A percentile compares a stretch with the other conserved stretches of the same genome.
phyloP scores from a whole-genome alignment of 2,888 invertebrate species.

The Cheilosia soror region DNA sequence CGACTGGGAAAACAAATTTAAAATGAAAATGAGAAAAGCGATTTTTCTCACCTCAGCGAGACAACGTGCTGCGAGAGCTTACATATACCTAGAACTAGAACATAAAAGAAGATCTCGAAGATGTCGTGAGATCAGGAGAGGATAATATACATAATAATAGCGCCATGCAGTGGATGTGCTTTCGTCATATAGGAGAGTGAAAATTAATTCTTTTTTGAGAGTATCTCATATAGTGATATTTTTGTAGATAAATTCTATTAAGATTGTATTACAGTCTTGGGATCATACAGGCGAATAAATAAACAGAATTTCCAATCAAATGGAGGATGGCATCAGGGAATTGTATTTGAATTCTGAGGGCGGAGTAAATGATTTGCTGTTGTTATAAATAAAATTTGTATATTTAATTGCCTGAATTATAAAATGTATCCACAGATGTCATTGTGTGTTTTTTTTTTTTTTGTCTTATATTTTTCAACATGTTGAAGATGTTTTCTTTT shows the following conservation, averaged over 20 bases:
- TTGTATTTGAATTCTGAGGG: conserved; percentile 1
- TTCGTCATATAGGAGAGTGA: conserved; percentile 61
- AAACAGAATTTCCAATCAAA: conserved; percentile 47
- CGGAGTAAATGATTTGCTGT: background rate
- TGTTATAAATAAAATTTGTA: conserved; percentile 9
- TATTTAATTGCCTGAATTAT: background rate
- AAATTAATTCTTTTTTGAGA: conserved; percentile 44
- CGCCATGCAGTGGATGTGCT: conserved; percentile 24
- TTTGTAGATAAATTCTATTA: conserved; percentile 56
- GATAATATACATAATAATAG: conserved; percentile 6
- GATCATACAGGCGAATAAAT: conserved; percentile 47
- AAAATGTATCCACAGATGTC: background rate
- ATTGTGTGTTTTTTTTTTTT: background rate
- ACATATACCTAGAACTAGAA: conserved; percentile 7
- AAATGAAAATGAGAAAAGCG: conserved; percentile 63
- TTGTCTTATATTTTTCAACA: background rate
- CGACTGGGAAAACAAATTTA: conserved; percentile 50
- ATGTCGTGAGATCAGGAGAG: conserved; percentile 43
- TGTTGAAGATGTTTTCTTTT: too few species aligned
- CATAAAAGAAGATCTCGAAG: conserved; percentile 38
- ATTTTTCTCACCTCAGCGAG: conserved; percentile 35
- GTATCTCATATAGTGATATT: conserved; percentile 44
- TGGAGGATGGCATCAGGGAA: conserved; percentile 12
- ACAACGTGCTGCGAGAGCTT: conserved; percentile 54
- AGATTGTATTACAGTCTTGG: conserved; percentile 62